These are phyloP conservation scores for Cinclus mexicanus DNA, from an alignment of 2,113 vertebrate species.

Conservation along the genomic window DNA sequence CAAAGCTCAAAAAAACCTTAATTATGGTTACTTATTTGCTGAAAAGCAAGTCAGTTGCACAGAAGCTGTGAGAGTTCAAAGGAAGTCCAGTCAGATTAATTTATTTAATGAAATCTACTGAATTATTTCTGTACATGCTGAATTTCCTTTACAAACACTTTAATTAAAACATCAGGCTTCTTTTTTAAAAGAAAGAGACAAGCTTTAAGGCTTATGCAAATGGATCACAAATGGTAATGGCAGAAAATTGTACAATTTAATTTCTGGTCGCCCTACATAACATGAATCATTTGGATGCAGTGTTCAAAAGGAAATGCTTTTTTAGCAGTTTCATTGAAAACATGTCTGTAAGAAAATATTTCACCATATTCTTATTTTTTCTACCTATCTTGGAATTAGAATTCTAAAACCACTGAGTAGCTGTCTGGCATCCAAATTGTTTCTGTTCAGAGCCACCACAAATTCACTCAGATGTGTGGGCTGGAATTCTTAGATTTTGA, in stretches of 20 bases:
- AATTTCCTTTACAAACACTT: background rate
- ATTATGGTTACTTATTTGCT: background rate
- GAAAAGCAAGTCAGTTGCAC: background rate
- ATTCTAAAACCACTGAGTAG: background rate
- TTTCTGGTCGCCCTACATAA: background rate
- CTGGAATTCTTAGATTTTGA: background rate
- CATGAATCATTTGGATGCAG: background rate
- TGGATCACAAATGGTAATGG: background rate
- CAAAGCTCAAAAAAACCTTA: background rate
- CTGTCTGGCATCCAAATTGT: background rate
- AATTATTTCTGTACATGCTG: background rate
- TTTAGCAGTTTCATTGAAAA: background rate
- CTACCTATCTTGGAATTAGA: background rate
- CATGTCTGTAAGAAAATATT: background rate
- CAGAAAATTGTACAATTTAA: background rate
- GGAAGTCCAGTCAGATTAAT: background rate
- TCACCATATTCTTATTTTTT: background rate
- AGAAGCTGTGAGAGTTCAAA: background rate
- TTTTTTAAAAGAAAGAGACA: background rate
- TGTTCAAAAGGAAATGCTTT: background rate
- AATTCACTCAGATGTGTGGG: background rate
- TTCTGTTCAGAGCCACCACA: background rate
- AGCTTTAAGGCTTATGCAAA: constrained; percentile 4
- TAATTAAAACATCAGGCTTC: background rate
- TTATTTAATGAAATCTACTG: background rate